phyloP scores from a whole-genome alignment of 2,113 vertebrate species.

The Peromyscus leucopus region DNA sequence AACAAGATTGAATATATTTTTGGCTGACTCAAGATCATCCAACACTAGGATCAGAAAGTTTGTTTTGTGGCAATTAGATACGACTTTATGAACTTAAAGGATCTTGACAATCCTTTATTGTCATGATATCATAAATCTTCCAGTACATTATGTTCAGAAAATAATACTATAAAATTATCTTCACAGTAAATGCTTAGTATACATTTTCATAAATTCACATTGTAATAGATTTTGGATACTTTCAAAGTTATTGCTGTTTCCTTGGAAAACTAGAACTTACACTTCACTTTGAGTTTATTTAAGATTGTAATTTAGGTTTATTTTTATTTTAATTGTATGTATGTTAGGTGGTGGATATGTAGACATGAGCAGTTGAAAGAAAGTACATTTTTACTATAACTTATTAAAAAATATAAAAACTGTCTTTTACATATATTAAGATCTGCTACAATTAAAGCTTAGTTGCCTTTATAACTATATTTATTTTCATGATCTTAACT shows the following conservation, averaged over 20 bases:
- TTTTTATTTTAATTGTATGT: no score
- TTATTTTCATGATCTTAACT: neutral
- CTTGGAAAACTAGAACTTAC: no score
- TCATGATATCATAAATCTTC: conserved; percentile 21
- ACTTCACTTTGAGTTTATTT: no score
- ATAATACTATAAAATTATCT: neutral
- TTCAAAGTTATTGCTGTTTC: no score
- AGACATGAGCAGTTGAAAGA: neutral
- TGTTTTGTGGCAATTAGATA: conserved; percentile 53
- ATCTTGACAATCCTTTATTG: neutral
- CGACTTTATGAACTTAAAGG: neutral
- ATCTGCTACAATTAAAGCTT: neutral
- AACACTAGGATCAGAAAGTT: neutral
- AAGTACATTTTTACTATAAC: neutral
- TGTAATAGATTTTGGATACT: no score
- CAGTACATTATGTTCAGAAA: conserved; percentile 49
- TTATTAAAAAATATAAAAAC: neutral
- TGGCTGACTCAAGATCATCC: conserved; percentile 7
- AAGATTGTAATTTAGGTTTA: no score
- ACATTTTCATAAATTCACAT: accelerated
- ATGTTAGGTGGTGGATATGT: no score
- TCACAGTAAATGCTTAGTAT: conserved; percentile 9
- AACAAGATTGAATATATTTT: conserved; percentile 42
- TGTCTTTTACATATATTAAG: neutral
- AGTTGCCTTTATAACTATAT: neutral